Percentiles rank a stretch among this genome's conserved stretches.
Evolutionary conservation across 2,113 vertebrate species (phyloP).

Genomic region (Phrynosoma platyrhinos): DNA sequence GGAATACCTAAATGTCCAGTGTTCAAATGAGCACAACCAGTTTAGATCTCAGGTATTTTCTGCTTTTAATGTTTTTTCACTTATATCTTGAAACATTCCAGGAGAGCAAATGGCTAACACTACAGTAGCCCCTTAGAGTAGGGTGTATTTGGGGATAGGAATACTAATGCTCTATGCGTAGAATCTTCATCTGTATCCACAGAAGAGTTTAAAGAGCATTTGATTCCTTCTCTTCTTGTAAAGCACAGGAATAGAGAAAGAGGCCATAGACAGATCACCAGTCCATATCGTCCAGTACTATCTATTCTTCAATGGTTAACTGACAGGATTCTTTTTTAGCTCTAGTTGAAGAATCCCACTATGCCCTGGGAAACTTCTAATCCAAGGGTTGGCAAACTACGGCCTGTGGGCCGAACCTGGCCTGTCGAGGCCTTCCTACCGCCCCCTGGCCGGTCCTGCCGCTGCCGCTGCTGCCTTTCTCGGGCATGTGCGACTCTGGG

Average conservation of each 20-base stretch:
- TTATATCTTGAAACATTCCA: slow-evolving; percentile 18
- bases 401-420: too few relatives aligned
- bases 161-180: background rate
- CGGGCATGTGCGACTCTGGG: too few relatives aligned
- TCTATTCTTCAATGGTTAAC: background rate
- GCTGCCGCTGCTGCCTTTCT: too few relatives aligned
- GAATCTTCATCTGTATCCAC: background rate
- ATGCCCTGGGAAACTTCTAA: too few relatives aligned
- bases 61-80: slow-evolving; percentile 42
- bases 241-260: background rate
- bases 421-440: too few relatives aligned
- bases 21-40: slow-evolving; percentile 58
- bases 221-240: background rate
- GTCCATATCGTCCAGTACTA: background rate
- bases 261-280: too few relatives aligned
- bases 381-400: too few relatives aligned
- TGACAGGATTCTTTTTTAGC: too few relatives aligned
- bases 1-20: slow-evolving; percentile 63
- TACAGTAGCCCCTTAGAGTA: slow-evolving; percentile 48
- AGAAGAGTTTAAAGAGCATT: background rate
- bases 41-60: slow-evolving; percentile 67
- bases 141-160: background rate
- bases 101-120: slow-evolving; percentile 54
- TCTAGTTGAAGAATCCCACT: too few relatives aligned
- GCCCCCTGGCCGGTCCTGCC: too few relatives aligned